Conservation (phyloP, 1,140 invertebrate species). For the Lerema accius region DNA sequence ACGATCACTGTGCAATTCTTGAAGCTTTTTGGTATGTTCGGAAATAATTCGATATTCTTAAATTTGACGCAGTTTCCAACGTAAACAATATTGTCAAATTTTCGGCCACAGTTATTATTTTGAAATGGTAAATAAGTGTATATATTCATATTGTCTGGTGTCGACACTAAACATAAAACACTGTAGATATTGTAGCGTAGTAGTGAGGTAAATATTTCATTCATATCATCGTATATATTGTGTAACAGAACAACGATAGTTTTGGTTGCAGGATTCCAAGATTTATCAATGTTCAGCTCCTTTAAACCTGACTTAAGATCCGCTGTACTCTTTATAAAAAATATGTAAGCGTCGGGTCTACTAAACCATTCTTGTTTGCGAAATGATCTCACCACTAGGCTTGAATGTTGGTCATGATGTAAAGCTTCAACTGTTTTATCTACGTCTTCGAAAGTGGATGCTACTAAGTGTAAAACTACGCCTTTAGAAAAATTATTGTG, state of each 20-base stretch:
- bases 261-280: too few species aligned
- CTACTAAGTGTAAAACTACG: neutral
- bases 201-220: neutral
- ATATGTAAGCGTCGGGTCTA: neutral
- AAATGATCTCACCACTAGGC: neutral
- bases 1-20: neutral
- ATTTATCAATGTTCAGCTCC: too few species aligned
- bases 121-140: neutral
- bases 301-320: too few species aligned
- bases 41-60: neutral
- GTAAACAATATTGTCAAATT: neutral
- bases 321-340: neutral
- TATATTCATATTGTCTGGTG: neutral
- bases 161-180: neutral
- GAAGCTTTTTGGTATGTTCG: neutral
- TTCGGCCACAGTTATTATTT: neutral
- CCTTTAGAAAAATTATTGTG: neutral
- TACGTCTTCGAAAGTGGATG: neutral
- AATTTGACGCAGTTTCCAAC: neutral
- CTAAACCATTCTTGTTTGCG: neutral
- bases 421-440: neutral
- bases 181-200: neutral
- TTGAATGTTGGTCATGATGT: neutral
- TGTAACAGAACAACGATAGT: neutral
- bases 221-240: neutral